phyloP scores from a whole-genome alignment of 2,797 vertebrate species.

The Mallotus villosus region DNA sequence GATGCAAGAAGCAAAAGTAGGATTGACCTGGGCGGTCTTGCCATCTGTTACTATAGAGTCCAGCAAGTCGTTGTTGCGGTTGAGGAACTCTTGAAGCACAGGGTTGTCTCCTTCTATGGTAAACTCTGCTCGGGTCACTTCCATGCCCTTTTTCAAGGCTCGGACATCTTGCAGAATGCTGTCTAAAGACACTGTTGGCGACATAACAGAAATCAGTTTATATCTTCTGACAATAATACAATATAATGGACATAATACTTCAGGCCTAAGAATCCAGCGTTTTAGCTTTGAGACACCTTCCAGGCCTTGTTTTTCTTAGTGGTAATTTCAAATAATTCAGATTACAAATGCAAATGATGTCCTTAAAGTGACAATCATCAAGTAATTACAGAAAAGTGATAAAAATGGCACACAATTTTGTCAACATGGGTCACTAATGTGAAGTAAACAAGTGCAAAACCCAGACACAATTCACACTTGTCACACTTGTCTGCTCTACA shows the following conservation, averaged over 20 bases:
- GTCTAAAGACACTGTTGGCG: constrained; percentile 84
- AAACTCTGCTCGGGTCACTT: constrained; percentile 82
- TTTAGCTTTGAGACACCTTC: no score
- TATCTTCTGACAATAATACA: background rate
- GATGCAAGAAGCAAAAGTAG: background rate
- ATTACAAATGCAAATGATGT: no score
- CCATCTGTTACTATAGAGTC: constrained; percentile 79
- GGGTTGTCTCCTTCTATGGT: constrained; percentile 77
- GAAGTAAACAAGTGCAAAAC: background rate
- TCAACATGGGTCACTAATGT: no score
- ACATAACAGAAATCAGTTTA: background rate
- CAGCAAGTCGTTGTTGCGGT: constrained; percentile 76
- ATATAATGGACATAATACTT: background rate
- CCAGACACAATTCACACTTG: no score
- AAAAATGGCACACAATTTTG: no score
- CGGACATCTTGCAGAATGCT: constrained; percentile 82
- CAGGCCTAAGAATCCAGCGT: background rate
- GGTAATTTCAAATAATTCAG: no score
- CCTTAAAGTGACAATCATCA: no score
- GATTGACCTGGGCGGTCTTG: constrained; percentile 85
- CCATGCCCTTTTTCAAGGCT: constrained; percentile 85
- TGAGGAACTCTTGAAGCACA: constrained; percentile 84
- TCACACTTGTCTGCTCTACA: no score
- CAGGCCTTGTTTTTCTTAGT: no score
- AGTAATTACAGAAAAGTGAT: no score